Evolutionary conservation across 2,797 vertebrate genomes (phyloP), one percentile per base, ranked within the genome.

Genomic region (Siniperca undulata): DNA sequence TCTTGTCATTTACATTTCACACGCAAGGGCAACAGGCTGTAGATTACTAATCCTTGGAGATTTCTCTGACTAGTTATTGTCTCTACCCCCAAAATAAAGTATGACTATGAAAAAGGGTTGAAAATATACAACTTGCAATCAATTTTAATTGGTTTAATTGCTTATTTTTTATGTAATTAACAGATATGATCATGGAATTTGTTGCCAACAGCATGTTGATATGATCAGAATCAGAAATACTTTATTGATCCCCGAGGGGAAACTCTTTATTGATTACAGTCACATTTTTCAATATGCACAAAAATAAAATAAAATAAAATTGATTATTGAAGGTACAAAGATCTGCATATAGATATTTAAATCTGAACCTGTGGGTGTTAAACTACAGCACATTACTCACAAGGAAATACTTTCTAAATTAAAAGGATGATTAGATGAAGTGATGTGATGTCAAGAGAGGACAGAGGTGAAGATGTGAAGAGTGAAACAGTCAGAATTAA

Each of bases 381-480:
- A 42, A 74, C 17, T 30, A 34, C 2, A 2, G 7, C 36, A 46
- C 13, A 50, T 14, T 13, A 77, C 52, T 55, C 42, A 74, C 24
- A 0, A 74, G 19, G 67, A 77, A 77, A 55, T 56, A 22, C 9
- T 19, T 16, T 61, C 11, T 69, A 36, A 71, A 75, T 58, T 61
- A 53, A 80, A 81, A 42, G 24, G 14, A 68, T 30, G 44, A 73
- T 66, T 40, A 38, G 9, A 64, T 69, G 24, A 70, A 65, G 24
- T 50, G 17, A 27, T 34, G 3, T 19, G 24, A 69, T 62, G 14
- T 69, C 6, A 52, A 40, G 1, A 58, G 9, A 68, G 20, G 27
- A 65, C n/a, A 50, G 14, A 50, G 30, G 64, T 16, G 53, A 56
- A 42, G 7, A 71, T 12, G 50, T 74, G 17, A 38, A 53, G 20